phyloP scores from a whole-genome alignment of 2,113 vertebrate species.

The Limnothrissa miodon region DNA sequence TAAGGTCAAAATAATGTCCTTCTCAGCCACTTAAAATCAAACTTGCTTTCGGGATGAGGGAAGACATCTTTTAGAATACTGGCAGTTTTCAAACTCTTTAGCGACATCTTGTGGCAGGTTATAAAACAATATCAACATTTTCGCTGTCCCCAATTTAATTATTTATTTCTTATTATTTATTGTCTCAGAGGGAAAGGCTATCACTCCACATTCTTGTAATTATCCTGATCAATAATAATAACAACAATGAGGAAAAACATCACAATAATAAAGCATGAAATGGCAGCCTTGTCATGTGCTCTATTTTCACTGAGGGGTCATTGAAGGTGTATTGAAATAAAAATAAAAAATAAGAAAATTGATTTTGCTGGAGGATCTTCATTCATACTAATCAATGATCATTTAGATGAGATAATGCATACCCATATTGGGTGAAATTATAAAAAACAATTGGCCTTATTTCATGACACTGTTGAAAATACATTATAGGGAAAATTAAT shows the following conservation, averaged over 20 bases:
- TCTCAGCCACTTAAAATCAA: background rate
- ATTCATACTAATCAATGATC: background rate
- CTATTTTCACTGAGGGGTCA: background rate
- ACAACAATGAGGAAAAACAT: background rate
- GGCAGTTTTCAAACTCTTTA: constrained; percentile 23
- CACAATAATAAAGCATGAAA: background rate
- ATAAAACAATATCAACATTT: background rate
- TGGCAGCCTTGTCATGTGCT: background rate
- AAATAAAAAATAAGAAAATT: background rate
- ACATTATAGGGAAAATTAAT: background rate
- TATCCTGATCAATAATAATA: background rate
- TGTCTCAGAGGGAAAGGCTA: background rate
- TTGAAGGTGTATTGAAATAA: background rate
- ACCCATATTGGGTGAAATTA: background rate
- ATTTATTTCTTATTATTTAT: background rate
- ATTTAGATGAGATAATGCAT: background rate
- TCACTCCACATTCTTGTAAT: background rate
- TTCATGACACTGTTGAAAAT: background rate
- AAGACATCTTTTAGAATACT: background rate
- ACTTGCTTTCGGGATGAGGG: background rate
- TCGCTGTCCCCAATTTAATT: too few relatives aligned
- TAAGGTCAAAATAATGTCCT: background rate
- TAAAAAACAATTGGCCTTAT: background rate
- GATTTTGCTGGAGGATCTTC: background rate
- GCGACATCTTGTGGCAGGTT: constrained; percentile 55